Evolutionary conservation across 2,113 vertebrate species (phyloP), one percentile per base, ranked within the genome.

Genomic region (Dipodomys ordii): DNA sequence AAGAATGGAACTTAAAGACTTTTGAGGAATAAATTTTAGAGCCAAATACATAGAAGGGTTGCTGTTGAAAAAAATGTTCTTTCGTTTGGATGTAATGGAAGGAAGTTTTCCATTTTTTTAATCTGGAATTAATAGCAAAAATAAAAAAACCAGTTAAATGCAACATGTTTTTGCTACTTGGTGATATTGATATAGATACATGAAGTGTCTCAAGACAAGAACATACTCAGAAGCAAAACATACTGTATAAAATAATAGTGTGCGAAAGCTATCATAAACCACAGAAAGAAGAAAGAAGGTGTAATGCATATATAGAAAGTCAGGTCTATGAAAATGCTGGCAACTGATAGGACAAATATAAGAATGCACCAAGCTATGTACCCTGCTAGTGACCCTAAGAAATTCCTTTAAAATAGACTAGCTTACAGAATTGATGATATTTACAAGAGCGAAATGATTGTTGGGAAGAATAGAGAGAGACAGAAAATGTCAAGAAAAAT

Each of bases 401-500:
- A 94, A 85, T 92, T 94, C 28, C 53, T 86, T 78, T 68, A 83
- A 32, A 79, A 64, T 77, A 81, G 64, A 67, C 32, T 88, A 16
- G 74, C 74, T 93, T 92, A 72, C 18, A 72, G 49, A 80, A 18
- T 64, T 69, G 49, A 87, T 87, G 60, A 81, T 90, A 90, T 94
- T 97, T 94, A 10, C 65, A 93, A 91, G 69, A 86, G 2, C 83
- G 7, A 93, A 87, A 90, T 88, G 60, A 94, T 94, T 77, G 27
- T 35, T 46, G 71, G 64, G n/a, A 88, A 74, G 15, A 67, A 46
- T 25, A 73, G 18, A 81, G 60, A 69, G 10, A 94, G 44, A 39
- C 6, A 39, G 90, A 72, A 96, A 96, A 96, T 95, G 87, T 82
- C 90, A 96, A 92, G 77, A 87, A 88, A 92, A 95, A 96, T 73